Base-by-base conservation (phyloP, 2,113 vertebrate genomes). In the Vulpes ferrilata region DNA sequence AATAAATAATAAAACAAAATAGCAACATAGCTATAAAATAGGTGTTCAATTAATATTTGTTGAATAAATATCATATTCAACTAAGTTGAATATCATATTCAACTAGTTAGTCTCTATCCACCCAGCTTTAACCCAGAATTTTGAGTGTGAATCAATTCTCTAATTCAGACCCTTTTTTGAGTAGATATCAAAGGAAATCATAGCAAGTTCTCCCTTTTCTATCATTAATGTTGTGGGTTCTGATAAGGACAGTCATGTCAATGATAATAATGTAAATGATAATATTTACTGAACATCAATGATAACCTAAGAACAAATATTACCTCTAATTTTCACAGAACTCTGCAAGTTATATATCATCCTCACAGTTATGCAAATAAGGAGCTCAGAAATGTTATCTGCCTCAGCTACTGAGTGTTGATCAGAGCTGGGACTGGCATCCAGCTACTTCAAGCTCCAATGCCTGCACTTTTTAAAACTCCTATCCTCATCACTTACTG, bases 21-120 rank as follows among this genome's bases (percentile, higher is more conserved):
- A 78, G 43, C 25, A 48, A 51, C 43, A 87, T 32, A 32, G 22
- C 12, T 64, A 73, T 51, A 76, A 86, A 65, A 67, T 79, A 60
- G 22, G 11, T 92, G 4, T 53, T 74, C 11, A 48, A 67, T 88
- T 83, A 95, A 62, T 69, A 88, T 64, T 69, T 93, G 16, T 76
- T 89, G 22, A n/a, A 51, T 60, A 64, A 62, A 62, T 90, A 94
- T 43, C 67, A 67, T 80, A 88, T 43, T 64, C 35, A 93, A 90
- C 48, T 55, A 67, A 12, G 43, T 43, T 43, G 43, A 62, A 62
- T 90, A 94, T 43, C 67, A 67, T 80, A 88, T 43, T 64, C 35
- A 93, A 90, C 48, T 43, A 43, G 43, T 60, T 96, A 93, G 27
- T 71, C 16, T 73, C 43, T 81, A 74, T 20, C 30, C 22, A 81